Conservation (phyloP, 2,113 vertebrate genomes). For the Cyprinus carpio region DNA sequence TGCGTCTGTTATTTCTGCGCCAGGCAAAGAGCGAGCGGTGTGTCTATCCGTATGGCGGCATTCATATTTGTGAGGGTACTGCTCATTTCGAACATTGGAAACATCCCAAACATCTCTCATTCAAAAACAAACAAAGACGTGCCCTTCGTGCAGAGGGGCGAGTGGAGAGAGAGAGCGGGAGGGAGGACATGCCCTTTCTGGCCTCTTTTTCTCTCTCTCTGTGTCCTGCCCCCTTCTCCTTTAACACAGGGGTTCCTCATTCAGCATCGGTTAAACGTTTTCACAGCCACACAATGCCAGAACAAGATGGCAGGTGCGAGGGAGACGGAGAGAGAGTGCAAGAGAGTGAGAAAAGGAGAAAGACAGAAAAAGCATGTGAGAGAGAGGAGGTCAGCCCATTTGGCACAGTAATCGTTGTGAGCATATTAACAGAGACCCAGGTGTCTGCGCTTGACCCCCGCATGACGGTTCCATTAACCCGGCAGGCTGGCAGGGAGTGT, state of each 20-base stretch:
- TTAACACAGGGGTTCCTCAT: conserved; percentile 78
- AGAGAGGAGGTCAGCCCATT: conserved; percentile 95
- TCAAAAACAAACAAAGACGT: conserved; percentile 72
- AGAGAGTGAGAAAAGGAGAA: conserved; percentile 63
- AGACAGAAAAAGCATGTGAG: conserved; percentile 81
- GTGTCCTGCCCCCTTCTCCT: conserved; percentile 69
- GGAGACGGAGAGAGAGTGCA: conserved; percentile 81
- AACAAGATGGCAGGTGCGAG: conserved; percentile 85
- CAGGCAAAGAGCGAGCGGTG: conserved; percentile 10
- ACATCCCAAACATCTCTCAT: conserved; percentile 71
- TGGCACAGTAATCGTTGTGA: conserved; percentile 93
- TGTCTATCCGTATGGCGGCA: conserved; percentile 17
- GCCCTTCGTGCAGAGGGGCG: conserved; percentile 68
- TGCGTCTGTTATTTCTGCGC: conserved; percentile 24
- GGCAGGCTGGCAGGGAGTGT: conserved; percentile 59
- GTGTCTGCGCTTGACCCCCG: conserved; percentile 87
- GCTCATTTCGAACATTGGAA: conserved; percentile 71
- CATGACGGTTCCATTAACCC: conserved; percentile 79
- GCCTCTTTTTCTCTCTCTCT: conserved; percentile 72
- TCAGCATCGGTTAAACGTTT: conserved; percentile 96
- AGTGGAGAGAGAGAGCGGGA: conserved; percentile 72
- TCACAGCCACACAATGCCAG: conserved; percentile 84
- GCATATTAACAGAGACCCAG: conserved; percentile 93
- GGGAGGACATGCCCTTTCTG: conserved; percentile 76
- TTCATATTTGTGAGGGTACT: conserved; percentile 62